Evolutionary conservation across 2,113 vertebrate species (phyloP).

Genomic region (Pelmatolapia mariae): DNA sequence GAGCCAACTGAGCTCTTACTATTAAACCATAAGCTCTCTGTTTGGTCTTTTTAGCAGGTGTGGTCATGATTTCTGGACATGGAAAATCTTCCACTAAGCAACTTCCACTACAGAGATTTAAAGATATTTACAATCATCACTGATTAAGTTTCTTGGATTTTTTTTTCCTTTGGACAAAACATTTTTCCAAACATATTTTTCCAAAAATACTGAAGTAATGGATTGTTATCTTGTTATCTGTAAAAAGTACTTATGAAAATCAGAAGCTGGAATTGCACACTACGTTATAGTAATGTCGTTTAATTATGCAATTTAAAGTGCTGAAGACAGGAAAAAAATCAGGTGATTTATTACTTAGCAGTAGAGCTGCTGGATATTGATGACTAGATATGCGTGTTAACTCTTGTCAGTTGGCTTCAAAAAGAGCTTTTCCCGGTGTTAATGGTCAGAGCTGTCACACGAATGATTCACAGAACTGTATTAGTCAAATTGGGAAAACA

Average conservation of each 20-base stretch:
- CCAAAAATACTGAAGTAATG: neutral
- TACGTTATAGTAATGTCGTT: neutral
- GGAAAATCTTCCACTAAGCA: neutral
- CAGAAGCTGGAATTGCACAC: neutral
- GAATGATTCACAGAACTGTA: neutral
- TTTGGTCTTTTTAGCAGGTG: neutral
- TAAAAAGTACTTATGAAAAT: neutral
- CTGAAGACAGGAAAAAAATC: neutral
- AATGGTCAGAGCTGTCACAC: neutral
- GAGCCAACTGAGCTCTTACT: neutral
- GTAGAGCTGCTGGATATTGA: neutral
- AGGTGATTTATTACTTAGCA: neutral
- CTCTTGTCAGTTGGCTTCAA: neutral
- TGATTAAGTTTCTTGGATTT: neutral
- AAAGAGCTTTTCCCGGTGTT: neutral
- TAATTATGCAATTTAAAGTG: neutral
- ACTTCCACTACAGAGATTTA: neutral
- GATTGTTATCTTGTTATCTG: neutral
- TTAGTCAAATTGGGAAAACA: slow-evolving; percentile 1
- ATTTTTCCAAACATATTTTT: neutral
- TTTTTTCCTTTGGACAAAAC: neutral
- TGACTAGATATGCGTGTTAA: neutral
- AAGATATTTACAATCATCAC: neutral
- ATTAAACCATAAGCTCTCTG: neutral
- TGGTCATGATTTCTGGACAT: neutral